Evolutionary conservation across 2,888 invertebrate species (phyloP).

Genomic region (Erebia palarica): DNA sequence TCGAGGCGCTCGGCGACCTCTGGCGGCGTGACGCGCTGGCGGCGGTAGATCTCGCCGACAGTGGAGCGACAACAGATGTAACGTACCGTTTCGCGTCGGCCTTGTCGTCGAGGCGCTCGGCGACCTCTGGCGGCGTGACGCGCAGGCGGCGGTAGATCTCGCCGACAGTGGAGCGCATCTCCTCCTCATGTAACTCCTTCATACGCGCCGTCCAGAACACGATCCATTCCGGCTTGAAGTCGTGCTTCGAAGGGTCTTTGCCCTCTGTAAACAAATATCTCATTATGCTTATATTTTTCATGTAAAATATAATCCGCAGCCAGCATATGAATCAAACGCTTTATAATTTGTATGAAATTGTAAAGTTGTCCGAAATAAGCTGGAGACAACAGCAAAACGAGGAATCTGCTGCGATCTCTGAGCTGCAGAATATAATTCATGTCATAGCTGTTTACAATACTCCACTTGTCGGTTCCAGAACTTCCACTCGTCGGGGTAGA

Average conservation of each 20-base stretch:
- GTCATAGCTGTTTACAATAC: too few relatives aligned
- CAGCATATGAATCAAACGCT: too few relatives aligned
- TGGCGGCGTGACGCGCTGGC: conserved; percentile 73
- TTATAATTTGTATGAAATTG: too few relatives aligned
- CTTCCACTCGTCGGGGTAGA: conserved; percentile 94
- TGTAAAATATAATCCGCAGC: not conserved
- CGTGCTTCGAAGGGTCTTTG: conserved; percentile 89
- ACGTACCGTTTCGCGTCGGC: conserved; percentile 12
- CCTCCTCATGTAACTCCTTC: conserved; percentile 88
- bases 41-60: conserved; percentile 87
- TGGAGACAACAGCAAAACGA: too few relatives aligned
- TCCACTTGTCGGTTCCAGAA: conserved; percentile 94
- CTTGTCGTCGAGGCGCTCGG: conserved; percentile 8
- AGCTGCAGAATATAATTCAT: too few relatives aligned
- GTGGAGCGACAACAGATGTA: conserved; percentile 53
- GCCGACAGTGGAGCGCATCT: conserved; percentile 84
- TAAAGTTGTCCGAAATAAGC: too few relatives aligned
- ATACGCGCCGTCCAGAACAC: conserved; percentile 91
- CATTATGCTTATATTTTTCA: not conserved
- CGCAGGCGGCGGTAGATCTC: conserved; percentile 86
- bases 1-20: conserved; percentile 27
- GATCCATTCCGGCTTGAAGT: conserved; percentile 95
- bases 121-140: conserved; percentile 59
- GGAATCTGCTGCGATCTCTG: too few relatives aligned
- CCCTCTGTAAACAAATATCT: conserved; percentile 68